Evolutionary conservation across 2,113 vertebrate species (phyloP), one percentile per base, ranked within the genome.

Genomic region (Pachyramphus minor): DNA sequence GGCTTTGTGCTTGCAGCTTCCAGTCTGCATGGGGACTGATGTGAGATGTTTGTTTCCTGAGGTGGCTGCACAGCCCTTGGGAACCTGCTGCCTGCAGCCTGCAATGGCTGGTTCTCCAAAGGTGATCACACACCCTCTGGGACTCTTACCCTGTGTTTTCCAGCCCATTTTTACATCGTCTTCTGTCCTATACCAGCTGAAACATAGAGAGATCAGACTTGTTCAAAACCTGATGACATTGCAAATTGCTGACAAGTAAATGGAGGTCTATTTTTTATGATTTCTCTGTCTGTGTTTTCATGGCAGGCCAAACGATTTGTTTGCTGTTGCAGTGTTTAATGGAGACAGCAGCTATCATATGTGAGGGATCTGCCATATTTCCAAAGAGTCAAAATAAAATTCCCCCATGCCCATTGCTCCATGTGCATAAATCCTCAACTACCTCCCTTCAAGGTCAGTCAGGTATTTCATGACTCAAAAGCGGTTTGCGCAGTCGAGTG

Each of bases 381-480:
- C 82, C 74, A 42, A 27, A 39, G 50, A 91, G 69, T 83, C 69
- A 72, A 75, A 89, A 60, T 71, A 50, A 44, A 84, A 80, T 60
- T 76, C 28, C n/a, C 25, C 82, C 2, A 1, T 6, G n/a, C 45
- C 0, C 0, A 72, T 73, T 71, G 58, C 63, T 94, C 82, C 35
- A 68, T 55, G 16, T 21, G 12, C 50, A 30, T 84, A 94, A 96
- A 84, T 94, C 69, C 59, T 89, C 73, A 71, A 37, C n/a, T 90
- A 39, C 83, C 74, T 81, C 37, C 28, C 59, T 64, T 56, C 87
- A 90, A 95, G 94, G 92, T 94, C 78, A 89, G 0, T 56, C 1
- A 0, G 37, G 53, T 84, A 68, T 94, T 95, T 95, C 69, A 73
- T 85, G 64, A 72, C 55, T 88, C 81, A 25, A 77, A 86, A 94